Evolutionary conservation across 2,797 vertebrate genomes (phyloP).

Genomic region (Darevskia mixta): DNA sequence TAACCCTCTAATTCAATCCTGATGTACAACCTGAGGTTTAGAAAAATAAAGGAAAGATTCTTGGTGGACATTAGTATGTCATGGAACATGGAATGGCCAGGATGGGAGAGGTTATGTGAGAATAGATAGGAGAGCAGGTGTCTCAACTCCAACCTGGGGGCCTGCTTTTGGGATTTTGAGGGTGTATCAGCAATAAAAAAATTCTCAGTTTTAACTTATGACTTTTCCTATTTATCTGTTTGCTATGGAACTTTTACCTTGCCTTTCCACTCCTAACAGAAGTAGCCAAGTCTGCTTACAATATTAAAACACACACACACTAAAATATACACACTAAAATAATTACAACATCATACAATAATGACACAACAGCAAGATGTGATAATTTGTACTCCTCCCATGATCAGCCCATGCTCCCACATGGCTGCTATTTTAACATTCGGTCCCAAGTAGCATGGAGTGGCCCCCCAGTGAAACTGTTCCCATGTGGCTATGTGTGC

Average conservation of each 20-base stretch:
- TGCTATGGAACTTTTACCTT: not conserved
- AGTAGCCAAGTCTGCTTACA: too few relatives aligned
- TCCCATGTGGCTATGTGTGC: not conserved
- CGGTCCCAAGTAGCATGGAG: not conserved
- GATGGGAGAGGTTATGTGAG: not conserved
- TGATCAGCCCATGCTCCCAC: not conserved
- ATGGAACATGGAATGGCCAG: not conserved
- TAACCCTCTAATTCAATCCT: slow-evolving; percentile 47
- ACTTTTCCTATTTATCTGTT: not conserved
- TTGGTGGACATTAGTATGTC: not conserved
- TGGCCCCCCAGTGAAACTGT: too few relatives aligned
- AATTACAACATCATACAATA: not conserved
- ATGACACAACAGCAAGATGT: not conserved
- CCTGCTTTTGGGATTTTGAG: not conserved
- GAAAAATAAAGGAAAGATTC: slow-evolving; percentile 19
- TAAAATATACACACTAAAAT: not conserved
- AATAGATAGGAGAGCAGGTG: not conserved
- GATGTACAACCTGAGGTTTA: slow-evolving; percentile 24
- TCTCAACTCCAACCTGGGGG: not conserved
- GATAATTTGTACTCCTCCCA: not conserved
- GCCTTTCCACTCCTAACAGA: not conserved
- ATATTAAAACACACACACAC: too few relatives aligned
- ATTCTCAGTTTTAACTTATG: not conserved
- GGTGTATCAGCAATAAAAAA: not conserved
- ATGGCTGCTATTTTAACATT: not conserved